These are phyloP conservation scores for Rutpela maculata DNA, from an alignment of 2,888 invertebrate genomes.

Conservation along the genomic window DNA sequence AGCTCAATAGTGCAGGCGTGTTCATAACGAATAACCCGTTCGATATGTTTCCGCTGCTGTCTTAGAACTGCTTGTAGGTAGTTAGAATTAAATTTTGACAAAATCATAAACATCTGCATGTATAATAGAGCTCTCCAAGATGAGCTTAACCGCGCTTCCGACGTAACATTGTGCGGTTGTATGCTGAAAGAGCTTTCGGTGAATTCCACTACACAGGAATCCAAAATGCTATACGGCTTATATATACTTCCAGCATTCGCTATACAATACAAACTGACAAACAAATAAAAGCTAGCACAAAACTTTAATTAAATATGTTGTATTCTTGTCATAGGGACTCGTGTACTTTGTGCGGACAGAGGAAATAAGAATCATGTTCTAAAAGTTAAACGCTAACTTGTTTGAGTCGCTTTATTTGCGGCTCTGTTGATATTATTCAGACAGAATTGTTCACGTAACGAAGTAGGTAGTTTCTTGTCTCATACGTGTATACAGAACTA, in stretches of 20 bases:
- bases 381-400: not conserved
- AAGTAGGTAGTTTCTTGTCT: constrained; percentile 1
- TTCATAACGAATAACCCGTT: not conserved
- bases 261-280: constrained; percentile 30
- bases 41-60: constrained; percentile 22
- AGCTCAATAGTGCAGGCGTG: not conserved
- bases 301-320: constrained; percentile 48
- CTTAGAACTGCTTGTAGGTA: constrained; percentile 20
- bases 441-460: not conserved
- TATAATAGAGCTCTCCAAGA: constrained; percentile 46
- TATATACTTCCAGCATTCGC: constrained; percentile 31
- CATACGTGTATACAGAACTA: not conserved
- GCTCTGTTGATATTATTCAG: constrained; percentile 8
- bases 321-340: constrained; percentile 31
- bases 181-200: constrained; percentile 34
- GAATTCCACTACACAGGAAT: constrained; percentile 38
- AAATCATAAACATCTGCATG: constrained; percentile 55
- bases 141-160: constrained; percentile 46
- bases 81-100: constrained; percentile 50
- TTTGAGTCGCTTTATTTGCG: not conserved
- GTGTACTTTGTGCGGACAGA: constrained; percentile 20
- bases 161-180: constrained; percentile 41
- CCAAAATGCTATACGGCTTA: constrained; percentile 35
- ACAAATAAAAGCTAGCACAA: constrained; percentile 41
- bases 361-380: constrained; percentile 39